Base-by-base conservation (phyloP, 2,888 invertebrate species). In the Mamestra brassicae region DNA sequence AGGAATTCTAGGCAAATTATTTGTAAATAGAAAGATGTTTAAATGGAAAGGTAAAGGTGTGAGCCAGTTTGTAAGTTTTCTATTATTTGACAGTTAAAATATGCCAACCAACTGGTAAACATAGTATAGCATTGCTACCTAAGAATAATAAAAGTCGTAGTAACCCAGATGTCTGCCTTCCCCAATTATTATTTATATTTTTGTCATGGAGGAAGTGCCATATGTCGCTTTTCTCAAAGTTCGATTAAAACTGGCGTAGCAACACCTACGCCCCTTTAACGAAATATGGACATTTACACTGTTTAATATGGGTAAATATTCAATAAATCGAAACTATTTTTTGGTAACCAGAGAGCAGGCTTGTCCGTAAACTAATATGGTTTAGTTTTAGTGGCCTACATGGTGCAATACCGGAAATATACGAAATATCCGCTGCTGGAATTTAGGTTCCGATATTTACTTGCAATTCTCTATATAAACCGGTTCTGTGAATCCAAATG, bases 361-460 rank as follows among this genome's bases (percentile, higher is more conserved):
- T 62, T 36, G 45, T 62, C n/a, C n/a, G 47, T 74, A n/a, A 74
- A 74, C 60, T 64, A 82, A 57, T 64, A 64, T 34, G 52, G 47
- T 80, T 61, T 61, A n/a, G 55, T 70, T 64, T 63, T 42, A 52
- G 78, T 64, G 61, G 71, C 74, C 67, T 78, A 71, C 64, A 74
- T 71, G 71, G 38, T 65, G 60, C 70, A 61, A 61, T 78, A 54
- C 34, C 67, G 75, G 81, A 82, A 65, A 68, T 78, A 65, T 68
- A 57, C 62, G 64, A 68, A 71, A 82, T 78, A 67, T 81, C 78
- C 74, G 74, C 45, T 67, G 61, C 63, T 47, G 57, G 67, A 78
- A 77, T 81, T 66, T 55, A 62, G 45, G 57, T 42, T 13, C 38
- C 10, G n/a, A 82, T 70, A 78, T 74, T 82, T 74, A 68, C 47